Base-by-base conservation (phyloP, 2,113 vertebrate genomes). In the Progne subis region DNA sequence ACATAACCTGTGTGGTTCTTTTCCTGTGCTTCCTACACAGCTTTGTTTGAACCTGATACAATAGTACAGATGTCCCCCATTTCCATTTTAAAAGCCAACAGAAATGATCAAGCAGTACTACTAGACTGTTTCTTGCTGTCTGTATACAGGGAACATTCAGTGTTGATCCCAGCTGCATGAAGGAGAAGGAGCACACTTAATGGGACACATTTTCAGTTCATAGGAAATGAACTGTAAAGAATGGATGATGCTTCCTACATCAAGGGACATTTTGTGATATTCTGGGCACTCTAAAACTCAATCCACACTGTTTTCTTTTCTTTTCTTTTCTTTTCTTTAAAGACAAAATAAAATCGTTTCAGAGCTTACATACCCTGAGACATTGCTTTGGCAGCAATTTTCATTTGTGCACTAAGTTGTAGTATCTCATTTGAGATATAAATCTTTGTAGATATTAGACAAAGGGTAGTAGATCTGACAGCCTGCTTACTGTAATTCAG, bases 61-160 rank as follows among this genome's bases (percentile, higher is more conserved):
- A 80, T 50, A 37, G 65, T 65, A 65, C 43, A 91, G 46, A 81
- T 74, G 53, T 76, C 55, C 24, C 57, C 65, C 46, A 82, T 91
- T 91, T 88, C 78, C 89, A 95, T 87, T 91, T 89, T 87, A 92
- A 95, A 97, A 95, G 67, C 43, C 50, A 76, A 34, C 20, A 79
- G 74, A 91, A 87, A 82, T 50, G 56, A 95, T 87, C 74, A 92
- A 91, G 61, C 11, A 20, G 23, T 31, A 26, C 57, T 76, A 61
- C 25, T 9, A 18, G 41, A 16, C 16, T 82, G 46, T 65, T 95
- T 79, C 78, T 76, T 46, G 4, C 47, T 85, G 69, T 29, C 19
- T 28, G 12, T 71, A 32, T 9, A 77, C 24, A 59, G 5, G 37
- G 34, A 84, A 53, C 50, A 11, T 37, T 65, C 21, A 57, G 15